Evolutionary conservation across 2,888 invertebrate genomes (phyloP).

Genomic region (Oxytorus armatus): DNA sequence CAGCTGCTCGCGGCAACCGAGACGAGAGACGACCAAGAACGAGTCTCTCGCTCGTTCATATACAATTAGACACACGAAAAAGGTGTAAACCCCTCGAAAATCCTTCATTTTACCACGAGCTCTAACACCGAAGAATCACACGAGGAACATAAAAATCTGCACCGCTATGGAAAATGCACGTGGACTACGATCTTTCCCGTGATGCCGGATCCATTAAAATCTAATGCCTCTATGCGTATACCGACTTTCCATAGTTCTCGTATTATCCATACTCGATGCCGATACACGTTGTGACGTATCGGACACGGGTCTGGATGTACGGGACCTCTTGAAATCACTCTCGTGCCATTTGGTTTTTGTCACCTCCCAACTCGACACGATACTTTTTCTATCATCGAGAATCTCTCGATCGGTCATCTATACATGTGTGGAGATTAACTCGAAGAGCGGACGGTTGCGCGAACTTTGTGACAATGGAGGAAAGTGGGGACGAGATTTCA

Average conservation of each 20-base stretch:
- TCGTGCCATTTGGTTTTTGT: conserved; percentile 22
- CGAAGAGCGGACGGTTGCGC: not conserved
- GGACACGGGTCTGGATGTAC: conserved; percentile 56
- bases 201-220: conserved; percentile 38
- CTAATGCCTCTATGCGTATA: conserved; percentile 1
- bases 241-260: not conserved
- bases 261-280: not conserved
- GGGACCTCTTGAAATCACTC: conserved; percentile 15
- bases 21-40: conserved; percentile 17
- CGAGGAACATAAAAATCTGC: not conserved
- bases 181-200: not conserved
- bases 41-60: conserved; percentile 11
- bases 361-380: conserved; percentile 23
- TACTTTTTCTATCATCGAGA: conserved; percentile 33
- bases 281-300: conserved; percentile 6
- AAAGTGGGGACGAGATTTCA: too few relatives aligned
- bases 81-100: conserved; percentile 57
- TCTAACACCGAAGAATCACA: not conserved
- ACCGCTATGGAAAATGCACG: not conserved
- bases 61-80: conserved; percentile 51
- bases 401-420: conserved; percentile 2
- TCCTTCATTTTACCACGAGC: not conserved
- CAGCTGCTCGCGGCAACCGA: conserved; percentile 59
- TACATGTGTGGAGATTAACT: not conserved
- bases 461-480: too few relatives aligned